Evolutionary conservation across 2,888 invertebrate genomes (phyloP).

Genomic region (Harmothoe impar): DNA sequence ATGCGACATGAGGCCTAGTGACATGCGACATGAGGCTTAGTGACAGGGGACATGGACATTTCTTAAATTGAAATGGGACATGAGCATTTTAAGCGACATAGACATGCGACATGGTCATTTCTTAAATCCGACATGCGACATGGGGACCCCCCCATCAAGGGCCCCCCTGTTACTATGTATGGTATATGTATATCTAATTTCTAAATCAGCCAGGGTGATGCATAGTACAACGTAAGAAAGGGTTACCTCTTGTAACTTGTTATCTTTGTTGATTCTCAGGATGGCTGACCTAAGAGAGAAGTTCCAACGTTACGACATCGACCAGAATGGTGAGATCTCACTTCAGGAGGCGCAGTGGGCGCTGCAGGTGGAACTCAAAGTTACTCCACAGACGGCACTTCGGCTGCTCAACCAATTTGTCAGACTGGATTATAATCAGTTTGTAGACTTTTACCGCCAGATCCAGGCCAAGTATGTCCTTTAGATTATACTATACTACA

Average conservation of each 20-base stretch:
- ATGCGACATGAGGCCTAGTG: no score
- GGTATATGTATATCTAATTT: no score
- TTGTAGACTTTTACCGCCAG: slow-evolving; percentile 67
- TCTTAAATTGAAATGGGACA: no score
- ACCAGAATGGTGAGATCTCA: slow-evolving; percentile 65
- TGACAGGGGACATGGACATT: no score
- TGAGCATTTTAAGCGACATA: no score
- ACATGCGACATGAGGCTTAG: no score
- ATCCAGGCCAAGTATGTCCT: slow-evolving; percentile 66
- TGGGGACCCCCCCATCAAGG: not conserved
- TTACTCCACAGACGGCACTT: slow-evolving; percentile 67
- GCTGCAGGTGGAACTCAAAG: slow-evolving; percentile 67
- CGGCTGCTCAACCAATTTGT: slow-evolving; percentile 68
- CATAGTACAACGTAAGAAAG: no score
- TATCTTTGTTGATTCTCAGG: slow-evolving; percentile 57
- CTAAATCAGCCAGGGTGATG: no score
- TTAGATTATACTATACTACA: not conserved
- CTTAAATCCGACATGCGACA: no score
- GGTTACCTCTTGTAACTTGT: no score
- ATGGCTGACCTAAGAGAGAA: slow-evolving; percentile 68
- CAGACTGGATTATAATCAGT: slow-evolving; percentile 68
- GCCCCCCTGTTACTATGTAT: not conserved
- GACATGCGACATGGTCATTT: no score
- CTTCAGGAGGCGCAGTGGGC: slow-evolving; percentile 69
- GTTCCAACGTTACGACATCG: slow-evolving; percentile 68